These are phyloP conservation scores for Acinonyx jubatus DNA, from an alignment of 2,113 vertebrate genomes.

Conservation along the genomic window DNA sequence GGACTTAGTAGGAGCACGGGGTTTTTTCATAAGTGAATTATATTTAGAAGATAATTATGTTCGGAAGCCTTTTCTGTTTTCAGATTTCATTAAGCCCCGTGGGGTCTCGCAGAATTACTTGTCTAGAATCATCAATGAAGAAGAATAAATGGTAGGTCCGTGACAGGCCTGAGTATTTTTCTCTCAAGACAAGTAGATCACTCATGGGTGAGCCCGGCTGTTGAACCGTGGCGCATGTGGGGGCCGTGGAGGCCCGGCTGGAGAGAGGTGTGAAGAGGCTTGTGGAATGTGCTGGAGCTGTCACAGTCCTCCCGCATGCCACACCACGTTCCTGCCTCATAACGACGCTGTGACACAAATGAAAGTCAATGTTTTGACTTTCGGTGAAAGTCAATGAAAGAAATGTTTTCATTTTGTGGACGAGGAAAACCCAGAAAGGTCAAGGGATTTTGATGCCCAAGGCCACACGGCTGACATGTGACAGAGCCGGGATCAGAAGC, in stretches of 20 bases:
- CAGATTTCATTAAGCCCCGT: constrained; percentile 25
- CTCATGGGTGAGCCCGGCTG: not conserved
- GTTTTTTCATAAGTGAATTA: not conserved
- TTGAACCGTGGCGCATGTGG: not conserved
- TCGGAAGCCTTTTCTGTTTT: constrained; percentile 41
- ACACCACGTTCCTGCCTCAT: not conserved
- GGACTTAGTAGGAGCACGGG: not conserved
- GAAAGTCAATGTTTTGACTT: not conserved
- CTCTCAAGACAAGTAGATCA: not conserved
- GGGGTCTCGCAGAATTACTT: constrained; percentile 18
- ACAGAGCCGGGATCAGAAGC: not conserved
- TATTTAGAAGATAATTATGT: constrained; percentile 46
- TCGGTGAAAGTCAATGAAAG: too few species aligned
- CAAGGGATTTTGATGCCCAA: not conserved
- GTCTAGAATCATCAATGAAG: constrained; percentile 39
- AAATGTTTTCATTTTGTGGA: not conserved
- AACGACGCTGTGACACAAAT: not conserved
- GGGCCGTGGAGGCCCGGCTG: not conserved
- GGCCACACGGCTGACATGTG: not conserved
- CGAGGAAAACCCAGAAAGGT: not conserved
- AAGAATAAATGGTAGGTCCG: not conserved
- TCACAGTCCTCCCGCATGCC: not conserved
- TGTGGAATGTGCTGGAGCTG: not conserved
- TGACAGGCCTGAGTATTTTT: not conserved
- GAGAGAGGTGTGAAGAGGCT: too few species aligned